These are phyloP conservation scores for Limnephilus auricula DNA, from an alignment of 2,888 invertebrate species.

Conservation along the genomic window DNA sequence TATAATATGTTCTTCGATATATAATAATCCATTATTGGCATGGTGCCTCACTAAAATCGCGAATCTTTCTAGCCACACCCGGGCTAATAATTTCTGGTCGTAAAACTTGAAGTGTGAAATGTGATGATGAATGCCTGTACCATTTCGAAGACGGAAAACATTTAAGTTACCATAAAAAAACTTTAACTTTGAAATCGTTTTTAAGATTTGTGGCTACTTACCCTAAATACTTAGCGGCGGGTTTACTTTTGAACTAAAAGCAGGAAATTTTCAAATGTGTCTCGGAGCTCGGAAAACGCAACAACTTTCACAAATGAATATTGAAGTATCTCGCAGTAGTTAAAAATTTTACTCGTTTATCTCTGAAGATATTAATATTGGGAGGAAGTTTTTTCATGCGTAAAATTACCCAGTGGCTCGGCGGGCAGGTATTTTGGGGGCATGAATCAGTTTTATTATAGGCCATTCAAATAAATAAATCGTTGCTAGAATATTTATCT, in stretches of 20 bases:
- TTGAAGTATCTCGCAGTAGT: conserved; percentile 36
- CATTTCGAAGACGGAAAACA: neutral
- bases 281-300: conserved; percentile 11
- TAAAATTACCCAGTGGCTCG: conserved; percentile 29
- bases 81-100: neutral
- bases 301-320: conserved; percentile 39
- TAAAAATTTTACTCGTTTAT: conserved; percentile 41
- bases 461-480: conserved; percentile 29
- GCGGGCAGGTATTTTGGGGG: neutral
- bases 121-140: neutral
- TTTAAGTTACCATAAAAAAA: neutral
- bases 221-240: neutral
- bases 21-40: neutral
- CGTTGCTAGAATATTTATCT: conserved; percentile 2
- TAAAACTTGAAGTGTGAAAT: neutral
- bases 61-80: neutral
- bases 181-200: neutral
- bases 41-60: neutral
- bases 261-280: conserved; percentile 11
- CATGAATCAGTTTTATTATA: conserved; percentile 42
- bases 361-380: conserved; percentile 12
- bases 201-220: neutral
- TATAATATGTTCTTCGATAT: too few species aligned
- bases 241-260: conserved; percentile 34
- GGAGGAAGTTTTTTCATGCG: conserved; percentile 23